Base-by-base conservation (phyloP, 2,797 vertebrate genomes). In the Xiphophorus birchmanni region DNA sequence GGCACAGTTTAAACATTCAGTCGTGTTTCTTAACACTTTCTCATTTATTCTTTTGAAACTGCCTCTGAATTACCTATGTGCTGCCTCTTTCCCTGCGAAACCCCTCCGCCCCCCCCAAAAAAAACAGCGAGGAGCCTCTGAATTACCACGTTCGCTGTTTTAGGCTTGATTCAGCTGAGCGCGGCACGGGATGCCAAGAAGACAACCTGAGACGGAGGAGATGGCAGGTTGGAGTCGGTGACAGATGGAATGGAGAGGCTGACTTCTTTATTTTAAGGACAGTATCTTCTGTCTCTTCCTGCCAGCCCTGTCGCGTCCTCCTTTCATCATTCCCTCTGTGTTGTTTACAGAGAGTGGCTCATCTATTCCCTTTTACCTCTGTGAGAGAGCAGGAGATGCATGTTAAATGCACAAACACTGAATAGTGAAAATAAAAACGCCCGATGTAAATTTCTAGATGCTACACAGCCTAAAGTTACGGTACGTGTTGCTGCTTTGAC, bases 171-270 rank as follows among this genome's bases (percentile, higher is more conserved):
- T 93, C 87, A 81, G 87, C 89, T 90, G 88, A 78, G 83, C 73
- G 42, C 87, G 88, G 76, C 85, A 78, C 78, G 73, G 69, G 78
- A 78, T 89, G 92, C 93, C 91, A 93, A 90, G 84, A 86, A 90
- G 84, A 86, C 88, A 84, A 89, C 92, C 90, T 82, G 83, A 89
- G 80, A 80, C n/a, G 40, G 79, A 81, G 75, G 80, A 89, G 87
- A 79, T 72, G 79, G 87, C 83, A 86, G 83, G 83, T 87, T 88
- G 79, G 80, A 81, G 91, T 84, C 75, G 54, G 77, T 93, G 93
- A 94, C 92, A 92, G 94, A 94, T 91, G 89, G 91, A 89, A 90
- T 78, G 83, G 83, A 93, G 89, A 84, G 86, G 81, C 86, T 91
- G 90, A 94, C 84, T 92, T 91, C 84, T 92, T 91, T 89, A 94